Conservation (phyloP, 2,113 vertebrate species). For the Phaethornis superciliosus region DNA sequence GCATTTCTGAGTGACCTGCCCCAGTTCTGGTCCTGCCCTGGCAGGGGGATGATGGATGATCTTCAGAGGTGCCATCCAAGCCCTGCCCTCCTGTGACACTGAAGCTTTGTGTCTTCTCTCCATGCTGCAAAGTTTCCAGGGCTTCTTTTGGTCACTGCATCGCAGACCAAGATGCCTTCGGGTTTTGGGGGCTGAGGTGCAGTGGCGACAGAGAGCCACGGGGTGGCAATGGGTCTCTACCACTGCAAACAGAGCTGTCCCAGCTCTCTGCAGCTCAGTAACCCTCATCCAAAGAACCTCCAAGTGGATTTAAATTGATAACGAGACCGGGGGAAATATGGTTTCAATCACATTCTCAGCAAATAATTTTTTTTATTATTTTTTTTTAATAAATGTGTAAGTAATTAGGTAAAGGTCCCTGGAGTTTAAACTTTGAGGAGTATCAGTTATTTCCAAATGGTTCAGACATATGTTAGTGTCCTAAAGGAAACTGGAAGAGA, state of each 20-base stretch:
- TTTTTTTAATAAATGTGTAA: slow-evolving; percentile 56
- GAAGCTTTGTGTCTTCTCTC: neutral
- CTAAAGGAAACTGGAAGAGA: slow-evolving; percentile 49
- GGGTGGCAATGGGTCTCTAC: slow-evolving; percentile 65
- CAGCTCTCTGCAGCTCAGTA: neutral
- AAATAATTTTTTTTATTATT: neutral
- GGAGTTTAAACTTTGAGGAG: slow-evolving; percentile 41
- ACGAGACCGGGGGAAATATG: slow-evolving; percentile 6
- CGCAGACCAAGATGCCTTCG: rapidly evolving
- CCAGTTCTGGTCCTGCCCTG: too few relatives aligned
- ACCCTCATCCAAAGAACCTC: slow-evolving; percentile 23
- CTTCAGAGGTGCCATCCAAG: too few relatives aligned
- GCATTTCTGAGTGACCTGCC: too few relatives aligned
- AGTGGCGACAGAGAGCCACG: neutral
- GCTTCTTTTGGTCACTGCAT: neutral
- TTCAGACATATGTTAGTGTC: slow-evolving; percentile 43
- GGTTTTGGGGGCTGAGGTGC: neutral
- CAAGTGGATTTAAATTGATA: slow-evolving; percentile 47
- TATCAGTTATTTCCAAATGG: slow-evolving; percentile 45
- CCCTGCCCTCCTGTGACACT: too few relatives aligned
- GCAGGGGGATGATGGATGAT: too few relatives aligned
- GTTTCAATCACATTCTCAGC: slow-evolving; percentile 54
- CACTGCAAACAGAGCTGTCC: neutral
- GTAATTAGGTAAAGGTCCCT: slow-evolving; percentile 59
- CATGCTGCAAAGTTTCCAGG: neutral